Percentiles rank a stretch among this genome's conserved stretches.
Evolutionary conservation across 1,140 invertebrate species (phyloP).

Genomic region (Cylas formicarius): DNA sequence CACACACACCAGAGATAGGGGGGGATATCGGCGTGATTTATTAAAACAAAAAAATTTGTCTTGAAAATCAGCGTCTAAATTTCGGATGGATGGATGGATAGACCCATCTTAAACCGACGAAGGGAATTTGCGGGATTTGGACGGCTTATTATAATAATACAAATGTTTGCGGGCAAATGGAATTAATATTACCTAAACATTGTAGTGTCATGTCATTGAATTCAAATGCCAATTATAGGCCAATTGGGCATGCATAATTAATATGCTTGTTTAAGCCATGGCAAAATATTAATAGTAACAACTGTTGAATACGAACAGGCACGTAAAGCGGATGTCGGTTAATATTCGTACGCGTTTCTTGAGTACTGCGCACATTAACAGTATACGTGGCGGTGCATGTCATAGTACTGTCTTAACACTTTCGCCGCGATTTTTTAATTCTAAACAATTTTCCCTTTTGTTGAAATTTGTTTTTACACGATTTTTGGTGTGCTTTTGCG

Average conservation of each 20-base stretch:
- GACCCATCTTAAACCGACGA: background rate
- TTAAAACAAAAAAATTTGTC: background rate
- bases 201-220: constrained; percentile 36
- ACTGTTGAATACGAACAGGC: constrained; percentile 34
- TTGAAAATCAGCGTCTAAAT: background rate
- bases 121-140: too few relatives aligned
- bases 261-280: constrained; percentile 36
- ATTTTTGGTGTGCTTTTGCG: too few relatives aligned
- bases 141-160: constrained; percentile 23
- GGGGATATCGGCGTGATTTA: too few relatives aligned
- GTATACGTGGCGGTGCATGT: too few relatives aligned
- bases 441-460: too few relatives aligned
- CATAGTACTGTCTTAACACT: too few relatives aligned
- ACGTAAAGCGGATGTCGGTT: constrained; percentile 12
- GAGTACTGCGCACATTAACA: too few relatives aligned
- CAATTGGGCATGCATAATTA: constrained; percentile 41
- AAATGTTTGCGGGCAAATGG: constrained; percentile 27
- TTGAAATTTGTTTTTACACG: too few relatives aligned
- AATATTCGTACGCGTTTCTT: constrained; percentile 5
- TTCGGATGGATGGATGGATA: background rate
- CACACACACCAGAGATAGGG: too few relatives aligned
- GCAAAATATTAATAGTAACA: constrained; percentile 38
- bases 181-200: constrained; percentile 37
- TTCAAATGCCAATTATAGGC: constrained; percentile 39
- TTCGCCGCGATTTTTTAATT: too few relatives aligned